Conservation (phyloP, 2,888 invertebrate species). For the Xestia ashworthii region DNA sequence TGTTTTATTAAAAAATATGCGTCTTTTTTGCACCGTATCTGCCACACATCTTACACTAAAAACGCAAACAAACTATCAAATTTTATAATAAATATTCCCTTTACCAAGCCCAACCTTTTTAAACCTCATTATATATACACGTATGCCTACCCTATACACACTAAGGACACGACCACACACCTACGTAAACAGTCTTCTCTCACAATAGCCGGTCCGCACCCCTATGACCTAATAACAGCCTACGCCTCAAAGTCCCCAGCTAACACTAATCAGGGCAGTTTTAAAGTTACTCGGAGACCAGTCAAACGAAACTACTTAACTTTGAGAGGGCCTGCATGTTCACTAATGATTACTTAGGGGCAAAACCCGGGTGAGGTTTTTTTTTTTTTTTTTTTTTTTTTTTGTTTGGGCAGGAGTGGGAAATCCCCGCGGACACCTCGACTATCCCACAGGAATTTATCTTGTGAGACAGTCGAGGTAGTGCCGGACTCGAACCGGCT, state of each 20-base stretch:
- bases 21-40: not conserved
- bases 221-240: conserved; percentile 55
- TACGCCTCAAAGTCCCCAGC: conserved; percentile 37
- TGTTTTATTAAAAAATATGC: not conserved
- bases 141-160: not conserved
- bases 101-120: not conserved
- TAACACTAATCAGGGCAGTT: conserved; percentile 51
- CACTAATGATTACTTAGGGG: conserved; percentile 14
- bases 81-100: not conserved
- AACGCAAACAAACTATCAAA: not conserved
- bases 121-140: not conserved
- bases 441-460: too few species aligned
- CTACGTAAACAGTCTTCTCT: not conserved
- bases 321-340: conserved; percentile 3
- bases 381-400: too few species aligned
- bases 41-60: not conserved
- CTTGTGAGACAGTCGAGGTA: too few species aligned
- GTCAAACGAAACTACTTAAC: conserved; percentile 28
- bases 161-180: not conserved
- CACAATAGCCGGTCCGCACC: conserved; percentile 36
- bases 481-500: too few species aligned
- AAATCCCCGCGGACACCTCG: too few species aligned
- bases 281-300: conserved; percentile 38
- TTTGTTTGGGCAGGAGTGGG: too few species aligned
- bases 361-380: not conserved